phyloP scores from a whole-genome alignment of 92 coral and sea anemone genomes.

The Porites evermanni region DNA sequence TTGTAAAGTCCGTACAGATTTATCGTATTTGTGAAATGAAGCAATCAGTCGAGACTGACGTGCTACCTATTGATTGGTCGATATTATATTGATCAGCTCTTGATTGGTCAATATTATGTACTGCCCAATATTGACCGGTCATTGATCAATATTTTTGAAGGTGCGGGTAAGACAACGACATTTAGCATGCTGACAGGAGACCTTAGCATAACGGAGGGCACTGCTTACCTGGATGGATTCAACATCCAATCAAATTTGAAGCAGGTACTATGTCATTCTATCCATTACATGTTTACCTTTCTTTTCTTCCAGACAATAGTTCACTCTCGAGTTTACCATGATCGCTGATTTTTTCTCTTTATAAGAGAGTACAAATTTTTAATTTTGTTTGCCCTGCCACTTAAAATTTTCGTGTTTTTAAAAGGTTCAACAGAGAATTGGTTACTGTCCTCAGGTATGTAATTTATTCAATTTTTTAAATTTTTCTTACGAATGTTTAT shows the following conservation, averaged over 20 bases:
- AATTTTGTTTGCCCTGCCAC: neutral
- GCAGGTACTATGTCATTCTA: conserved; percentile 49
- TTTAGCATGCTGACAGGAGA: conserved; percentile 97
- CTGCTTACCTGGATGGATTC: conserved; percentile 87
- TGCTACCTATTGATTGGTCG: no score
- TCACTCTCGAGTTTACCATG: no score
- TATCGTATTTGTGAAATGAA: no score
- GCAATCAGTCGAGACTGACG: no score
- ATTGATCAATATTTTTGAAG: conserved; percentile 20
- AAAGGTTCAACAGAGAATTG: conserved; percentile 96
- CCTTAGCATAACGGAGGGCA: conserved; percentile 85
- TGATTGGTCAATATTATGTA: neutral
- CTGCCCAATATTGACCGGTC: neutral
- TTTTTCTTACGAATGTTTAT: no score
- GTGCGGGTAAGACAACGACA: conserved; percentile 96
- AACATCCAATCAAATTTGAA: conserved; percentile 84
- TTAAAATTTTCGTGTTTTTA: neutral
- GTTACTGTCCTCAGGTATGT: conserved; percentile 94
- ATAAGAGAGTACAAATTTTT: no score
- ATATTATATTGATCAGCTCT: no score
- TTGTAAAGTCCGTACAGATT: no score
- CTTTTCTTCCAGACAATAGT: no score
- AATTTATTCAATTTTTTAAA: no score
- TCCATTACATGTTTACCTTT: no score
- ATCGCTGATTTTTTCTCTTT: no score